Base-by-base conservation (phyloP, 2,797 vertebrate species). In the Alauda arvensis region DNA sequence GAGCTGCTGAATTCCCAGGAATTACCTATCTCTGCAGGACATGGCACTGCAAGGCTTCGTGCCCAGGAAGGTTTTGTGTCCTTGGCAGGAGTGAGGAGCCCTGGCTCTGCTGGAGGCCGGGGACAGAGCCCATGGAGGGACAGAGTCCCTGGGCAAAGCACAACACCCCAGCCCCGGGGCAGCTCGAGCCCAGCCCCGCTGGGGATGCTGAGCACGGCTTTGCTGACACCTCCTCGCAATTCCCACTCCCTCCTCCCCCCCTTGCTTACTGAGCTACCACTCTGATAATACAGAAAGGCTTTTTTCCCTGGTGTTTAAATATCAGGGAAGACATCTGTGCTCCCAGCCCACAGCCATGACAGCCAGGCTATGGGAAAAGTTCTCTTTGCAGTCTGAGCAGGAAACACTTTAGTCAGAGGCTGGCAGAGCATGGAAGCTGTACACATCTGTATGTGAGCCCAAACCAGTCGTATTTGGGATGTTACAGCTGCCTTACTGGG, bases 261-360 rank as follows among this genome's bases (percentile, higher is more conserved):
- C 61, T n/a, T 29, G 14, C 89, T 72, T n/a, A 56, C 83, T 82
- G 57, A 86, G 71, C 70, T 84, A 37, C 75, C 70, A 70, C 81
- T 91, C 24, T 12, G 72, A n/a, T 59, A 68, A 45, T 9, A 61
- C 53, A 91, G 14, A 81, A 83, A 43, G 51, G 75, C 43, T 82
- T 83, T 83, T 74, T 84, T 88, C 81, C 81, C 78, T 77, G 71
- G 81, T 84, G 92, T 71, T 84, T 77, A 92, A 92, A 91, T 80
- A 91, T 52, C 89, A 84, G 72, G 83, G 85, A 89, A 91, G 33
- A 59, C 92, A 94, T 88, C 94, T 95, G 87, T 84, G 87, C 80
- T 93, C 65, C 52, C 92, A 95, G 4, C 93, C 91, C 93, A 94
- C 93, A 71, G 87, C 53, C 87, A 37, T 6, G 1, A 3, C 28